Percentiles rank a stretch among this genome's conserved stretches.
Conservation (phyloP, 2,888 invertebrate species). For the Epinotia nisella region DNA sequence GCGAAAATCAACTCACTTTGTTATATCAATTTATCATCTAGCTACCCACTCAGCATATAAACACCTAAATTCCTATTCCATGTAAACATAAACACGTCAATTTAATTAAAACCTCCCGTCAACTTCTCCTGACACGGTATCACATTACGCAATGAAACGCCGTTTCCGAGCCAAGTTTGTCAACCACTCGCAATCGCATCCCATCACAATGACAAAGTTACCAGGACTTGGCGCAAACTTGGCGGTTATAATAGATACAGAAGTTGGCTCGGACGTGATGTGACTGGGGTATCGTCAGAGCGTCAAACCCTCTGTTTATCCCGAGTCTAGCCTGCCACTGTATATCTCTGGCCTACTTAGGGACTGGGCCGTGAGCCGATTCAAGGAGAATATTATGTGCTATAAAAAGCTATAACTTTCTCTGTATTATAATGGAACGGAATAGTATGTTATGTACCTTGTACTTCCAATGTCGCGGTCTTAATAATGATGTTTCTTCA, state of each 20-base stretch:
- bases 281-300: constrained; percentile 32
- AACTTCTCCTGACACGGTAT: constrained; percentile 36
- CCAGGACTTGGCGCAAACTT: constrained; percentile 33
- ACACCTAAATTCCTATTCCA: constrained; percentile 22
- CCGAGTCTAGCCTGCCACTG: constrained; percentile 14
- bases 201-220: constrained; percentile 40
- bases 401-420: not conserved
- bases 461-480: not conserved
- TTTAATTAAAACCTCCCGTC: constrained; percentile 39
- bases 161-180: constrained; percentile 38
- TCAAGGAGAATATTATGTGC: constrained; percentile 2
- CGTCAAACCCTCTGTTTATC: constrained; percentile 34
- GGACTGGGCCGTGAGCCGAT: not conserved
- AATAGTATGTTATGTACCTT: not conserved
- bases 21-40: not conserved
- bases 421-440: not conserved
- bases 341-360: constrained; percentile 7
- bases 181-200: constrained; percentile 43
- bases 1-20: not conserved
- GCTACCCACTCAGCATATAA: constrained; percentile 4
- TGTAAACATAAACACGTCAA: constrained; percentile 40
- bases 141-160: constrained; percentile 38
- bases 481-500: too few species aligned
- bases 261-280: constrained; percentile 33
- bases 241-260: constrained; percentile 41